phyloP scores from a whole-genome alignment of 2,797 vertebrate genomes.

The Acanthurus tractus region DNA sequence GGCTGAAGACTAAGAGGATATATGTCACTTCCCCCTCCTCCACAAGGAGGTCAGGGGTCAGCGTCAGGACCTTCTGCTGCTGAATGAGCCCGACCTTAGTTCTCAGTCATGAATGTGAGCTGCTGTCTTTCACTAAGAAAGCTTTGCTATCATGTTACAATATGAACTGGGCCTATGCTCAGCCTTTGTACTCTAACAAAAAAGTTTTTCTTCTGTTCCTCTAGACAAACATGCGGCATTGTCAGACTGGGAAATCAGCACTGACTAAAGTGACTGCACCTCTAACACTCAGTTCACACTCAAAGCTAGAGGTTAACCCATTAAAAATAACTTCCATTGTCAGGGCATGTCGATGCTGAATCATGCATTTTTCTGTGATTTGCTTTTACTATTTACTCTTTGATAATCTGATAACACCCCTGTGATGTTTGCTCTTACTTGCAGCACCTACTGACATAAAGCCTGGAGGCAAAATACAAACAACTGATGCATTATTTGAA shows the following conservation, averaged over 20 bases:
- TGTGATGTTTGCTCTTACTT: constrained; percentile 20
- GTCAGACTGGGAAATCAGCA: background rate
- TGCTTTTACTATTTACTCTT: constrained; percentile 28
- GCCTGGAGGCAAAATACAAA: constrained; percentile 15
- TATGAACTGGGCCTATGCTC: background rate
- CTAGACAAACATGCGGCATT: background rate
- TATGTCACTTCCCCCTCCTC: constrained; percentile 6
- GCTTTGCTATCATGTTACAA: background rate
- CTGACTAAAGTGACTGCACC: background rate
- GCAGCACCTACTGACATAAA: constrained; percentile 1
- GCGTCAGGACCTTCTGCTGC: constrained; percentile 10
- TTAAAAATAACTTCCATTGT: constrained; percentile 27
- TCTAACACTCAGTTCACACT: background rate
- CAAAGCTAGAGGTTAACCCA: constrained; percentile 8
- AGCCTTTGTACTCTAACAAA: background rate
- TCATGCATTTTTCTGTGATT: constrained; percentile 28
- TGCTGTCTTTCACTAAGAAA: background rate
- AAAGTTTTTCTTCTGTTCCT: background rate
- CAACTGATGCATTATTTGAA: constrained; percentile 1
- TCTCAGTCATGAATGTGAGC: constrained; percentile 1
- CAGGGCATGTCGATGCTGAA: constrained; percentile 32
- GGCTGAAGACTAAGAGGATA: constrained; percentile 5
- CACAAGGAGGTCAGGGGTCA: constrained; percentile 30
- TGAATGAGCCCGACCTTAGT: constrained; percentile 3
- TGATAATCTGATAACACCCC: constrained; percentile 20